Percentiles rank a stretch among this genome's conserved stretches.
Conservation (phyloP, 2,888 invertebrate species). For the Candidula unifasciata region DNA sequence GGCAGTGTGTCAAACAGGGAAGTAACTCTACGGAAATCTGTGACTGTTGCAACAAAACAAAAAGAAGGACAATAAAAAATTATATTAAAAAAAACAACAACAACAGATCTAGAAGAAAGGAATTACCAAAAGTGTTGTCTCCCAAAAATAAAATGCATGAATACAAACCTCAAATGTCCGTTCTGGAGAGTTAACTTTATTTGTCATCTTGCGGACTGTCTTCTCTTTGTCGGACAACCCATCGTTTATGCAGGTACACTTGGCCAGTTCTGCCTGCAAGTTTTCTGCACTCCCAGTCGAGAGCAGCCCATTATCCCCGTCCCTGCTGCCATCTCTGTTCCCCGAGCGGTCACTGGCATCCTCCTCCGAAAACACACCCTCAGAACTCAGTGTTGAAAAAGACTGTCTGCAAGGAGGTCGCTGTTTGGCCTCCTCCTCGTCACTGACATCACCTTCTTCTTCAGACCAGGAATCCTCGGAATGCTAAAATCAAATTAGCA, state of each 20-base stretch:
- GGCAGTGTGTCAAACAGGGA: too few relatives aligned
- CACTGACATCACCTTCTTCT: conserved; percentile 71
- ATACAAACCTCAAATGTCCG: conserved; percentile 64
- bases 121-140: too few relatives aligned
- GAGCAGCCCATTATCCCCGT: conserved; percentile 73
- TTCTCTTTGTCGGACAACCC: conserved; percentile 75
- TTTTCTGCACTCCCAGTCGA: conserved; percentile 76
- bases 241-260: conserved; percentile 68
- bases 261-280: conserved; percentile 74
- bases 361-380: conserved; percentile 78
- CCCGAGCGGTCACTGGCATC: conserved; percentile 76
- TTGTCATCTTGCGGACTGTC: conserved; percentile 71
- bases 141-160: too few relatives aligned
- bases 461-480: conserved; percentile 73
- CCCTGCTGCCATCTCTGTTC: conserved; percentile 13
- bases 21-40: too few relatives aligned
- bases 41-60: too few relatives aligned
- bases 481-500: conserved; percentile 58
- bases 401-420: conserved; percentile 61
- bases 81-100: too few relatives aligned
- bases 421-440: conserved; percentile 58
- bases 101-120: too few relatives aligned
- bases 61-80: too few relatives aligned
- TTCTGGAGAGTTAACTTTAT: conserved; percentile 70
- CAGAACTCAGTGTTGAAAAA: conserved; percentile 78